These are phyloP conservation scores for Pteropus rufus DNA, from an alignment of 2,797 vertebrate genomes.

Conservation along the genomic window DNA sequence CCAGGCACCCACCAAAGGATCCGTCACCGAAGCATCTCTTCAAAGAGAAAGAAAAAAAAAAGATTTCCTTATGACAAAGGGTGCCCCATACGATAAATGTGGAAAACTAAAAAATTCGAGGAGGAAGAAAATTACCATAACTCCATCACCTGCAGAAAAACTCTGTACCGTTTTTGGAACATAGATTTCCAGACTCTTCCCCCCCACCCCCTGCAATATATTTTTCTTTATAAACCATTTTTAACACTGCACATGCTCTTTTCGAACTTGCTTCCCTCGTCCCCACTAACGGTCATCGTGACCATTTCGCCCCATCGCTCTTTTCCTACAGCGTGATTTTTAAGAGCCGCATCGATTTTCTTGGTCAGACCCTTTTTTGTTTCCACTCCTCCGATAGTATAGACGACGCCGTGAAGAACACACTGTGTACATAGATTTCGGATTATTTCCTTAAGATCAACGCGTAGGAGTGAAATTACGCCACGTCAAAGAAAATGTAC, in stretches of 20 bases:
- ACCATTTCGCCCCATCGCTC: fast-evolving
- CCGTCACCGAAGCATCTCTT: not conserved
- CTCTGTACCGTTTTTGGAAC: not conserved
- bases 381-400: not conserved
- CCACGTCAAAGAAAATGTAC: not conserved
- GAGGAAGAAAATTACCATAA: not conserved
- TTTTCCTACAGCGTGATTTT: not conserved
- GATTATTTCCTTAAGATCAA: conserved; percentile 39
- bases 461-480: not conserved
- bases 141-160: not conserved
- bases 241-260: fast-evolving
- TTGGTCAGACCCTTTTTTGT: not conserved
- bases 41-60: not conserved
- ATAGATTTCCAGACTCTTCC: not conserved
- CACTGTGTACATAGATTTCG: not conserved
- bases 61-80: not conserved
- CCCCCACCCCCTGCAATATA: not conserved
- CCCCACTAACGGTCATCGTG: fast-evolving
- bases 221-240: not conserved
- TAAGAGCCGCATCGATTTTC: conserved; percentile 11
- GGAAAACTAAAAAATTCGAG: not conserved
- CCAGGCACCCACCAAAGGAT: not conserved
- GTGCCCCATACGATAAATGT: not conserved
- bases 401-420: not conserved
- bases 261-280: not conserved